Conservation (phyloP, 2,888 invertebrate species). For the Taphrorychus bicolor region DNA sequence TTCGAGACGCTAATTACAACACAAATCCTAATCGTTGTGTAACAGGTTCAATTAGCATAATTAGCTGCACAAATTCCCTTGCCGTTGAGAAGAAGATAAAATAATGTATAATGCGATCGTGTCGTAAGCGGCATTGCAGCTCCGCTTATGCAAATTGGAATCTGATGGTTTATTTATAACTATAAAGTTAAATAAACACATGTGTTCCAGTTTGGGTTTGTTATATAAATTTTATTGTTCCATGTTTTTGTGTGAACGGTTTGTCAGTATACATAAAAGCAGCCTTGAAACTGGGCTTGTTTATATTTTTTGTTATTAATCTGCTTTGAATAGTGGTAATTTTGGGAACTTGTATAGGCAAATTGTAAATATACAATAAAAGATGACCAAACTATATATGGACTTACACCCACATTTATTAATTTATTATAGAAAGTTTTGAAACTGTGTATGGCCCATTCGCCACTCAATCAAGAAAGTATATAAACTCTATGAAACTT, state of each 20-base stretch:
- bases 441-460: no score
- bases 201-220: slow-evolving; percentile 12
- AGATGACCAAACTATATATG: no score
- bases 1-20: not conserved
- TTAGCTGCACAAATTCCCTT: not conserved
- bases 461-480: no score
- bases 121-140: not conserved
- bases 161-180: slow-evolving; percentile 16
- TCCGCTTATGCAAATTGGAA: slow-evolving; percentile 7
- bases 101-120: not conserved
- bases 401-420: no score
- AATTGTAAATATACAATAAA: no score
- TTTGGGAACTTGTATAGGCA: no score
- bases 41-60: not conserved
- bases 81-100: not conserved
- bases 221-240: not conserved
- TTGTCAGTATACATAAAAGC: no score
- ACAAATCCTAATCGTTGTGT: not conserved
- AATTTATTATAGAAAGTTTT: no score
- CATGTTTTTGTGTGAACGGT: not conserved
- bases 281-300: no score
- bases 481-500: no score
- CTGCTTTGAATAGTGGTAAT: no score
- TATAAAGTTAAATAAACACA: slow-evolving; percentile 9
- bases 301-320: no score